Conservation (phyloP, 2,797 vertebrate genomes). For the Euphonia xanthogaster region DNA sequence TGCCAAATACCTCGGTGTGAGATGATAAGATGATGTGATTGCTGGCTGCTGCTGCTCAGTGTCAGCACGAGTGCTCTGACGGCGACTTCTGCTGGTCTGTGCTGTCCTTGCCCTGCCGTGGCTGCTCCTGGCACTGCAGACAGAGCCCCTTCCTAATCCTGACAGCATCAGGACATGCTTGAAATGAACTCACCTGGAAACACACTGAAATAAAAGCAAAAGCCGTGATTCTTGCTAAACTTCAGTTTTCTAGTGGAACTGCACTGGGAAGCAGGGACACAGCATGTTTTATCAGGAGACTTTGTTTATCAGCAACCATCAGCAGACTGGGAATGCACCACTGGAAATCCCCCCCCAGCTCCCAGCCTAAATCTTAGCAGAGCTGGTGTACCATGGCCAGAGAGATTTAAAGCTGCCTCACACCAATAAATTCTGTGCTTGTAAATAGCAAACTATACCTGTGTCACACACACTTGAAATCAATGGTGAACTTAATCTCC, state of each 20-base stretch:
- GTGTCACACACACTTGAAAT: conserved; percentile 12
- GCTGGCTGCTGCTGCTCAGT: not conserved
- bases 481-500: not conserved
- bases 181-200: not conserved
- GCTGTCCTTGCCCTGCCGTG: not conserved
- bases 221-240: not conserved
- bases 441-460: not conserved
- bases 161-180: not conserved
- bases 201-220: not conserved
- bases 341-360: not conserved
- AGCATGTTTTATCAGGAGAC: not conserved
- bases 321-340: not conserved
- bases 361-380: not conserved
- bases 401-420: not conserved
- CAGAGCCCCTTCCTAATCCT: not conserved
- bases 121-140: not conserved
- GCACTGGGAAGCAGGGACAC: not conserved
- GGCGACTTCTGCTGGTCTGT: not conserved
- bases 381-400: not conserved
- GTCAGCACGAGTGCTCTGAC: not conserved
- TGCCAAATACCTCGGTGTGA: not conserved
- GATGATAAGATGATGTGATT: not conserved
- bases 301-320: not conserved
- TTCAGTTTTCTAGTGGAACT: not conserved
- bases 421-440: not conserved